phyloP scores from a whole-genome alignment of 2,888 invertebrate species.

The Sisyra nigra region DNA sequence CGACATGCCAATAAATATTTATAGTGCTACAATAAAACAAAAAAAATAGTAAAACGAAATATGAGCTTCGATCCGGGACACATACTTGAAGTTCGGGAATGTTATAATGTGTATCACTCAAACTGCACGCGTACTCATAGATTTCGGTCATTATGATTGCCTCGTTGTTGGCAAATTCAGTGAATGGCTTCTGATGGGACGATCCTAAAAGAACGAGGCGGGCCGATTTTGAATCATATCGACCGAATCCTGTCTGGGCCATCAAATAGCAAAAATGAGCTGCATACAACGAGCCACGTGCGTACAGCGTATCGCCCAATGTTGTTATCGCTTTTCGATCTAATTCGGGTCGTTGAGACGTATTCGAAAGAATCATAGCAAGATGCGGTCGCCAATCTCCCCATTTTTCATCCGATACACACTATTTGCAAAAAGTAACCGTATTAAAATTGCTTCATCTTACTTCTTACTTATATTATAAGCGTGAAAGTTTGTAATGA shows the following conservation, averaged over 20 bases:
- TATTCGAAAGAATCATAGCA: constrained; percentile 86
- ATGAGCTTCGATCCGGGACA: constrained; percentile 5
- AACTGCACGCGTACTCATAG: constrained; percentile 80
- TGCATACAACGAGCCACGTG: constrained; percentile 69
- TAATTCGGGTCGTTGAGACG: constrained; percentile 55
- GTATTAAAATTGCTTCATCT: not conserved
- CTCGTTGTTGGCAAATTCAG: constrained; percentile 57
- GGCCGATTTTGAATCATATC: constrained; percentile 30
- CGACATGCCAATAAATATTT: constrained; percentile 69
- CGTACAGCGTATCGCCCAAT: constrained; percentile 52
- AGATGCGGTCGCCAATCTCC: constrained; percentile 94
- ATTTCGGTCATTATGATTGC: constrained; percentile 91
- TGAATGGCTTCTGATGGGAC: constrained; percentile 44
- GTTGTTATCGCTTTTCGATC: constrained; percentile 62
- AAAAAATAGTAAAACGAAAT: not conserved
- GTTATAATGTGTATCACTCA: constrained; percentile 56
- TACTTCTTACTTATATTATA: too few species aligned
- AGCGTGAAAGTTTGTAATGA: too few species aligned
- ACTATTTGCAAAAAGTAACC: constrained; percentile 26
- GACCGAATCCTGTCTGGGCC: constrained; percentile 42
- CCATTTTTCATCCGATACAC: constrained; percentile 56
- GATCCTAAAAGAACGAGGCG: constrained; percentile 72
- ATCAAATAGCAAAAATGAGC: constrained; percentile 95
- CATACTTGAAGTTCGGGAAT: constrained; percentile 58
- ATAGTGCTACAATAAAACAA: constrained; percentile 43